Evolutionary conservation across 2,113 vertebrate genomes (phyloP).

Genomic region (Ctenomys sociabilis): DNA sequence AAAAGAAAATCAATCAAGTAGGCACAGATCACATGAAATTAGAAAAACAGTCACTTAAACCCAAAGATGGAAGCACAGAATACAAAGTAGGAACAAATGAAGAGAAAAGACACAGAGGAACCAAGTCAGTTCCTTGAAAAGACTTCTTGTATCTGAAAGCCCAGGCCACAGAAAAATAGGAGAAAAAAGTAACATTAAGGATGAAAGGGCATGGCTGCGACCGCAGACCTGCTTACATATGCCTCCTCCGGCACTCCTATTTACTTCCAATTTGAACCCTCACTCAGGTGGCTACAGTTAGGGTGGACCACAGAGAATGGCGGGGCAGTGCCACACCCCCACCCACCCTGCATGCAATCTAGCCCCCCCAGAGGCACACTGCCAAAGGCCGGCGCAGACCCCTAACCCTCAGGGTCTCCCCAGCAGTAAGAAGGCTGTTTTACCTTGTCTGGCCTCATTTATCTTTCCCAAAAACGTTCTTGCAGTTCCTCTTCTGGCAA

Average conservation of each 20-base stretch:
- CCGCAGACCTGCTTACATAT: background rate
- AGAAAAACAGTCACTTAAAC: constrained; percentile 26
- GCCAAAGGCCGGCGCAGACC: background rate
- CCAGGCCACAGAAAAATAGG: background rate
- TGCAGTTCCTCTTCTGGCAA: constrained; percentile 94
- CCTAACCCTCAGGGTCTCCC: background rate
- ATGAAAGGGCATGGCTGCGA: background rate
- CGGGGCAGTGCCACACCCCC: background rate
- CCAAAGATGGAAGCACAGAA: constrained; percentile 16
- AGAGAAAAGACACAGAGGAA: background rate
- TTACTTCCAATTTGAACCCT: constrained; percentile 20
- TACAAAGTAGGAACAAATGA: constrained; percentile 1
- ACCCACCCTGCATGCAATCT: too few relatives aligned
- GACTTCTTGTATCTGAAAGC: background rate
- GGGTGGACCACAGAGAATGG: background rate
- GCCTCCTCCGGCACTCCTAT: background rate
- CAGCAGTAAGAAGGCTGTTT: constrained; percentile 68
- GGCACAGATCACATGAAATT: background rate
- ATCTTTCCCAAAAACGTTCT: constrained; percentile 91
- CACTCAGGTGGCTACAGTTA: background rate
- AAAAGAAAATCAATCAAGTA: constrained; percentile 26
- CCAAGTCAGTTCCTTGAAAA: background rate
- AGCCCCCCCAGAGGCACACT: background rate
- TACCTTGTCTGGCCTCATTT: constrained; percentile 93
- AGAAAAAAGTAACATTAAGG: background rate